Conservation (phyloP, 2,797 vertebrate species). For the Columba guinea region DNA sequence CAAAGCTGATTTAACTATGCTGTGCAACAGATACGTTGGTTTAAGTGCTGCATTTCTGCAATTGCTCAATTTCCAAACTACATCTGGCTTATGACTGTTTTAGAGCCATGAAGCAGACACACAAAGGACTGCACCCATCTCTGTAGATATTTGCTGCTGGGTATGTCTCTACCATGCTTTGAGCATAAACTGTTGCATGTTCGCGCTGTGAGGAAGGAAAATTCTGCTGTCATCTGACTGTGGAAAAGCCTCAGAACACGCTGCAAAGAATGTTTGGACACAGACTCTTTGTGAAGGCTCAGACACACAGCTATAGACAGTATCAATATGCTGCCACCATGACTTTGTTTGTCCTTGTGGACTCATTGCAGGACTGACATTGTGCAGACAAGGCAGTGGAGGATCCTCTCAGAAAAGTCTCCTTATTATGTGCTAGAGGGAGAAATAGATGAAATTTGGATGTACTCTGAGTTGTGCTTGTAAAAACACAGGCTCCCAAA, state of each 20-base stretch:
- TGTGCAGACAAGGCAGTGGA: background rate
- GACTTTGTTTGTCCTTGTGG: background rate
- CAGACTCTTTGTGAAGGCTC: background rate
- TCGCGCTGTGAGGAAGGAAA: background rate
- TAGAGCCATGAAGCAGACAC: background rate
- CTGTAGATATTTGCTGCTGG: background rate
- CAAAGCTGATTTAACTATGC: background rate
- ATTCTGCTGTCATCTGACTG: background rate
- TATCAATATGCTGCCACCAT: background rate
- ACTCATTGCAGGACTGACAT: background rate
- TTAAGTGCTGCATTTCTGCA: background rate
- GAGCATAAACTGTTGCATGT: background rate
- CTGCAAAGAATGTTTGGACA: background rate
- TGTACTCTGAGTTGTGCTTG: background rate
- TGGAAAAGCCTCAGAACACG: background rate
- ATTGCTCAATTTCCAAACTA: background rate
- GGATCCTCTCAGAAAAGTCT: background rate
- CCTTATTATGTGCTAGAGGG: background rate
- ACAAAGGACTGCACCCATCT: background rate
- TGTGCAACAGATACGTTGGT: rapidly evolving
- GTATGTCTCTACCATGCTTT: background rate
- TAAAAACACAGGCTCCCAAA: background rate
- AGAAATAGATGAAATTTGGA: background rate
- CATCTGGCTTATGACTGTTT: background rate
- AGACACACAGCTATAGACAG: background rate